These are phyloP conservation scores for Sphenodon punctatus DNA, from an alignment of 2,797 vertebrate species.

Conservation along the genomic window DNA sequence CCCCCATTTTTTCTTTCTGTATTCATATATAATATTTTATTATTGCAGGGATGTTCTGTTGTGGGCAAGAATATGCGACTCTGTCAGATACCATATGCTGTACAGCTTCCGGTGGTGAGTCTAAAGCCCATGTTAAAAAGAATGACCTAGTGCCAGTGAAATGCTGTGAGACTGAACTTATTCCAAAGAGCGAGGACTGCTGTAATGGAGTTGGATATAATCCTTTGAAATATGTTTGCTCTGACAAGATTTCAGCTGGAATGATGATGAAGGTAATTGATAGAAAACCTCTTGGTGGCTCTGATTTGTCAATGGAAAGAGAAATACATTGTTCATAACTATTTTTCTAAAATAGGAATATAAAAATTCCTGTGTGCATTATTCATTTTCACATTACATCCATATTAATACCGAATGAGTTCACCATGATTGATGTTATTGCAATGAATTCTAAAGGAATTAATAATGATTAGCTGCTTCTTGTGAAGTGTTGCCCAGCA, in stretches of 20 bases:
- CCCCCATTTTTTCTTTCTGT: constrained; percentile 30
- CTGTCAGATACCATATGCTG: constrained; percentile 89
- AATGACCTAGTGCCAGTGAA: constrained; percentile 82
- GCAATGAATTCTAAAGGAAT: constrained; percentile 82
- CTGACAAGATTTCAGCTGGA: constrained; percentile 84
- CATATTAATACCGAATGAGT: constrained; percentile 81
- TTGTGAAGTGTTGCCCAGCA: constrained; percentile 69
- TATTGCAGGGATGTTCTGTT: constrained; percentile 88
- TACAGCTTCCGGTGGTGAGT: constrained; percentile 78
- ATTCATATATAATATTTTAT: constrained; percentile 56
- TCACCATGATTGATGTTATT: constrained; percentile 78
- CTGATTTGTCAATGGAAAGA: constrained; percentile 70
- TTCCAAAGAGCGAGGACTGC: constrained; percentile 85
- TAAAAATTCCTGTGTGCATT: constrained; percentile 79
- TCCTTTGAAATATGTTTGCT: constrained; percentile 88
- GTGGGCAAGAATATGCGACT: constrained; percentile 88
- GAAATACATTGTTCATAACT: constrained; percentile 78
- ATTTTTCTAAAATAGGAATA: constrained; percentile 80
- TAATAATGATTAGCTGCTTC: constrained; percentile 79
- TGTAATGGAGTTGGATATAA: constrained; percentile 90
- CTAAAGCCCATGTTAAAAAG: constrained; percentile 83
- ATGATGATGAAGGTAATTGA: constrained; percentile 84
- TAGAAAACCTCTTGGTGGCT: constrained; percentile 68
- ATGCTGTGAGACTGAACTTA: constrained; percentile 91
- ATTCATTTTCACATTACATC: constrained; percentile 81